Base-by-base conservation (phyloP, 2,888 invertebrate genomes). In the Drosophila borealis region DNA sequence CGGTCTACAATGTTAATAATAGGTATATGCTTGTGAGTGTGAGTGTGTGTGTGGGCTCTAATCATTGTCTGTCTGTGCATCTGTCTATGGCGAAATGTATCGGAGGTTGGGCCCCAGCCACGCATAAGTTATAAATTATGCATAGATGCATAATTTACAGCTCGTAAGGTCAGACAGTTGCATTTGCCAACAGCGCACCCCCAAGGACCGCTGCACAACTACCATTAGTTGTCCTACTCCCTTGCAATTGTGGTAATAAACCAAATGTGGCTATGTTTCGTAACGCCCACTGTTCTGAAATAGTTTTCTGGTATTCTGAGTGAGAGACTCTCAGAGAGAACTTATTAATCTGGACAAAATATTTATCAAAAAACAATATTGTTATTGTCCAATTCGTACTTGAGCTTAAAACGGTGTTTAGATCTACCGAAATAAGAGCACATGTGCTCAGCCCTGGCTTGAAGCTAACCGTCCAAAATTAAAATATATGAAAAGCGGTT, bases 121-220 rank as follows among this genome's bases (percentile, higher is more conserved):
- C 74, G 81, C 87, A 81, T 80, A 84, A 82, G 88, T 87, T 83
- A 89, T 83, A 83, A 83, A 83, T 83, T 83, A 83, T 83, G 84
- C 88, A 81, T 89, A 75, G 72, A 89, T 83, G 83, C 83, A 83
- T 89, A 89, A 83, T 83, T 80, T 87, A 87, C 83, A 70, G 89
- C 75, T 74, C 74, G 74, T 80, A 88, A 86, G 89, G 82, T 82
- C 82, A 88, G 89, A 86, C 89, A 88, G 89, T 83, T 89, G 89
- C 89, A 89, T 80, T 86, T 70, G 77, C 83, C 64, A 65, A 46
- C 64, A 41, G 73, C 36, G 13, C 36, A 36, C 11, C 36, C 17
- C 6, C 4, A 10, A 19, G 21, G 37, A 25, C 42, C 21, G 39
- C 14, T 56, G 48, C 33, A 72, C 65, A 55, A 57, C 57, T 50